Evolutionary conservation across 35 echinoderm and acorn worm species (phyloP), one percentile per base, ranked within the genome.

Genomic region (Ophiothrix spiculata): DNA sequence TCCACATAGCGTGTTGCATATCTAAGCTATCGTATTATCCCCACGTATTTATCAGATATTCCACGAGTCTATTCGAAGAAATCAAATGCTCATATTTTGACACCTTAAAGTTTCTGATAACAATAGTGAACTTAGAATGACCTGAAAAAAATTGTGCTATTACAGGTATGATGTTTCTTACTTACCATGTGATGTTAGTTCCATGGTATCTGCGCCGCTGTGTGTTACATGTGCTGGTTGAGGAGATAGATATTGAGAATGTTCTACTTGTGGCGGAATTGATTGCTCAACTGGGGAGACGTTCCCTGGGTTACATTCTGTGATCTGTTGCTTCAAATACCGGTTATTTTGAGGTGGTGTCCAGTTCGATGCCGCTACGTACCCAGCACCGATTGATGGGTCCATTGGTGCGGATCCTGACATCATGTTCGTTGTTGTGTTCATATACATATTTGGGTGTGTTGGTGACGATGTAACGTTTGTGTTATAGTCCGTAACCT

Each of bases 311-410:
- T 73, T 81, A 74, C 91, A 93, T 41, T 93, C 91, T 37, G 84
- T 37, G 14, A 88, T 56, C 37, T 89, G 87, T 78, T 93, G 91
- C 35, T 93, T 93, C 33, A 93, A 85, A 87, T 93, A 93, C n/a
- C 91, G 86, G 14, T 75, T 56, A 40, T 89, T 89, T 49, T 46
- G 69, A 21, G 81, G 33, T 32, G 86, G 73, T 21, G 49, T 85
- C 81, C 87, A 56, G 40, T 40, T 64, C 1, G 82, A 60, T 25
- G 41, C 38, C 40, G 32, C n/a, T n/a, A n/a, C 32, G 76, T 80
- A 56, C 35, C 86, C 77, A n/a, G n/a, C n/a, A 56, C 85, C 75
- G 75, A 35, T 29, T 15, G 33, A 73, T 45, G 37, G 37, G 31
- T 19, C 74, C 17, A 17, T 21, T 10, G 64, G 32, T 38, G 25